A percentile compares a stretch with the other conserved stretches of the same genome.
phyloP scores from a whole-genome alignment of 1,140 invertebrate species.

The Lamellibrachia luymesi region DNA sequence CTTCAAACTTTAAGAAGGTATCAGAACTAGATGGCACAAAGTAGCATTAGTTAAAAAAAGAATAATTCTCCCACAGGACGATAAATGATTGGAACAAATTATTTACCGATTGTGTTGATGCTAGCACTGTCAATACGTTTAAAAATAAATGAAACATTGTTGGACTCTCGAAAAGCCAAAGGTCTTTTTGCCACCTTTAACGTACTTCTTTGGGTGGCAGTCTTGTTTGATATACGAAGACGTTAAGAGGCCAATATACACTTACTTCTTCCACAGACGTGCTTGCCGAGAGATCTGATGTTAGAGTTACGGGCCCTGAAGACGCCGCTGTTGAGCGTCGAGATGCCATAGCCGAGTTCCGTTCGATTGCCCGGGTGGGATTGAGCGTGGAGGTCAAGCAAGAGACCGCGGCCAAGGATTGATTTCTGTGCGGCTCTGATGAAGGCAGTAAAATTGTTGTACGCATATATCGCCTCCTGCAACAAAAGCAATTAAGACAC shows the following conservation, averaged over 20 bases:
- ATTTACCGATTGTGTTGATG: too few relatives aligned
- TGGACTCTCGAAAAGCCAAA: too few relatives aligned
- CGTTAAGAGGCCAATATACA: background rate
- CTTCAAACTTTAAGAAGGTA: too few relatives aligned
- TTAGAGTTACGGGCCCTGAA: background rate
- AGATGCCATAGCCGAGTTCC: background rate
- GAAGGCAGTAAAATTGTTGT: background rate
- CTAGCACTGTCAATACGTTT: too few relatives aligned
- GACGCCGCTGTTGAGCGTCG: background rate
- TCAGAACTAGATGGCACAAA: too few relatives aligned
- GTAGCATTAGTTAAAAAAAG: too few relatives aligned
- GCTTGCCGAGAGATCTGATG: background rate
- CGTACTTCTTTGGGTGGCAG: too few relatives aligned
- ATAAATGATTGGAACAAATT: too few relatives aligned
- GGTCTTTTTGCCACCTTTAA: too few relatives aligned
- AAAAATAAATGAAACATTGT: background rate
- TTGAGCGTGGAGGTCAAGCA: constrained; percentile 9
- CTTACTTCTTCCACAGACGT: background rate
- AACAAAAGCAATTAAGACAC: too few relatives aligned
- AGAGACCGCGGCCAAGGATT: background rate
- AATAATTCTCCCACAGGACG: too few relatives aligned
- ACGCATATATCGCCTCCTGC: background rate
- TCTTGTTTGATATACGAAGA: too few relatives aligned
- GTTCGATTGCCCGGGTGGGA: background rate
- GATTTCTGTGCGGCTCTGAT: background rate